Base-by-base conservation (phyloP, 2,888 invertebrate species). In the Sphaerophoria taeniata region DNA sequence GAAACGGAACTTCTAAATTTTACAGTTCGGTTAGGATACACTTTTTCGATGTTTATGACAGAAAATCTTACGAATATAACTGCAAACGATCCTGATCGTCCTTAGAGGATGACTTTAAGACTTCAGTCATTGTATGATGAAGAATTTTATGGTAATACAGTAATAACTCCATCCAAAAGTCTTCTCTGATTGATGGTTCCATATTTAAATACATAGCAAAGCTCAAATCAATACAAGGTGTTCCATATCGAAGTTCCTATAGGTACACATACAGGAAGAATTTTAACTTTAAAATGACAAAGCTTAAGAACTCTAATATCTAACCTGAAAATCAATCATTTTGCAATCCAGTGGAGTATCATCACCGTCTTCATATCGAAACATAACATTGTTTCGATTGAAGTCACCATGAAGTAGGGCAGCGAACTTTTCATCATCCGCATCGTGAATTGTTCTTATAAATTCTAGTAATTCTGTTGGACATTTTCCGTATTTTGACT, bases 361-460 rank as follows among this genome's bases (percentile, higher is more conserved):
- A 6, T 60, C 31, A 2, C n/a, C n/a, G 0, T 70, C n/a, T 7
- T 31, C 63, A 82, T 91, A 90, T 34, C 89, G 89, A 74, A 92
- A 92, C 45, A 92, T 86, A 3, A 92, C 91, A 88, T 92, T 92
- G 87, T 92, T 92, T 3, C 92, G 89, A 88, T 92, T 92, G 75
- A 89, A 92, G 67, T 92, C 92, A 12, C 92, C 92, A 76, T 92
- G 92, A 7, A 90, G 83, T 36, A 92, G 90, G 1, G 89, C 89
- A 4, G 88, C 89, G 84, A 91, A 92, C 5, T 86, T 61, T 6
- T 80, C 82, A 71, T 92, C 91, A 33, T 87, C 80, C 12, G 87
- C 88, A 4, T 78, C 86, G 3, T 88, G 75, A 2, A 76, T 60
- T 3, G 79, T 88, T 24, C 90, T 89, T 65, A 92, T 87, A 5